Evolutionary conservation across 2,888 invertebrate genomes (phyloP).

Genomic region (Trichogramma evanescens): DNA sequence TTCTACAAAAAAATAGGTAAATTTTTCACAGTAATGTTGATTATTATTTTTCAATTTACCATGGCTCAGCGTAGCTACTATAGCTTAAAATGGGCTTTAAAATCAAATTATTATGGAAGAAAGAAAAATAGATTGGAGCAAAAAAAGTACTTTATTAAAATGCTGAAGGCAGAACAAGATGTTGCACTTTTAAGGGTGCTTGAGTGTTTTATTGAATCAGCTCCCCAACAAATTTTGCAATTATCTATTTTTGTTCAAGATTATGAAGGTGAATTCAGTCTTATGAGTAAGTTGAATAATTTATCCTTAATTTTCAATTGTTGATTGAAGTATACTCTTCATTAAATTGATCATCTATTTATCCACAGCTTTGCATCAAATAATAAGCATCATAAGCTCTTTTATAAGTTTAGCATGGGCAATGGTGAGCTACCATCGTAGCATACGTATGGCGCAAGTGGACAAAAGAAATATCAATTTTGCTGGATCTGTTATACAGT

Average conservation of each 20-base stretch:
- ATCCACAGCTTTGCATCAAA: conserved; percentile 56
- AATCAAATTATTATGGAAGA: conserved; percentile 58
- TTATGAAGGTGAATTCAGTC: conserved; percentile 50
- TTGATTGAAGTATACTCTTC: not conserved
- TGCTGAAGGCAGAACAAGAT: conserved; percentile 75
- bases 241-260: conserved; percentile 61
- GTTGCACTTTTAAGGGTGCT: conserved; percentile 69
- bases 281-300: conserved; percentile 45
- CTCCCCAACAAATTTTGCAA: conserved; percentile 73
- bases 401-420: conserved; percentile 88
- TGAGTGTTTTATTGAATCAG: conserved; percentile 75
- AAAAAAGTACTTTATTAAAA: conserved; percentile 62
- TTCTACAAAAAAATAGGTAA: conserved; percentile 18
- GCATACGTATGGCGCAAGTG: conserved; percentile 69
- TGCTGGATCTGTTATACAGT: conserved; percentile 66
- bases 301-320: not conserved
- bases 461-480: conserved; percentile 72
- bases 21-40: conserved; percentile 22
- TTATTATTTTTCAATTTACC: conserved; percentile 62
- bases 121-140: conserved; percentile 55
- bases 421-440: conserved; percentile 78
- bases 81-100: conserved; percentile 57
- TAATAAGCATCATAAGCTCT: conserved; percentile 69
- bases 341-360: conserved; percentile 39
- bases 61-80: conserved; percentile 64